Percentiles rank a stretch among this genome's conserved stretches.
These are phyloP conservation scores for Chondrosia reniformis DNA, from an alignment of 37 sponge, comb jelly and placozoan genomes.

Conservation along the genomic window DNA sequence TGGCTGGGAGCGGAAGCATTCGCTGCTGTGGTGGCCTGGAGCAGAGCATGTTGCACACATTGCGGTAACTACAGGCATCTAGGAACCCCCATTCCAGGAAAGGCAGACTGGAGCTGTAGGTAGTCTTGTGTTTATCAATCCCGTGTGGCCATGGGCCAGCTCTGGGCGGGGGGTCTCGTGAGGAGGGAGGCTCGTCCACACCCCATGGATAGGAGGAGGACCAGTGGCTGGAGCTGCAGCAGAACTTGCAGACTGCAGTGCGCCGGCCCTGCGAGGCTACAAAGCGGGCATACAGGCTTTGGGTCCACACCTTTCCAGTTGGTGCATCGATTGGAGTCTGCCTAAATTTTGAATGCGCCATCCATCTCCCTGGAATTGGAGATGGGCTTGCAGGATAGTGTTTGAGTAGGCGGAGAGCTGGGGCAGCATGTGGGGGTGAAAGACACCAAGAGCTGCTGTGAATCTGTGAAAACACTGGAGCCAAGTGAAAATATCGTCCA, in stretches of 20 bases:
- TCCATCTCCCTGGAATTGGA: background rate
- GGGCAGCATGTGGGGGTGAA: background rate
- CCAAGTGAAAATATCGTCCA: background rate
- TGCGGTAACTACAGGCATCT: too few species aligned
- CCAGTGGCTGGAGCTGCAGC: background rate
- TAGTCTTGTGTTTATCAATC: too few species aligned
- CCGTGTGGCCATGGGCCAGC: too few species aligned
- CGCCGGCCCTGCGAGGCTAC: background rate
- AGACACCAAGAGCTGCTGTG: background rate
- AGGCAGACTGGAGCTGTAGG: too few species aligned
- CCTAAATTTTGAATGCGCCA: background rate
- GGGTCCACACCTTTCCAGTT: too few species aligned
- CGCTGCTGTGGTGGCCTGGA: too few species aligned
- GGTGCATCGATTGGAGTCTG: too few species aligned
- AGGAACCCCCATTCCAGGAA: too few species aligned
- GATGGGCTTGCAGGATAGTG: constrained; percentile 14
- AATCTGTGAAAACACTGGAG: background rate
- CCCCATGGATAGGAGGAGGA: background rate
- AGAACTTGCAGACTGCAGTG: background rate
- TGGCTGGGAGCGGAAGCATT: too few species aligned
- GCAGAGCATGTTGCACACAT: too few species aligned
- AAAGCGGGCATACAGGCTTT: background rate
- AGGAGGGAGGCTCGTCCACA: too few species aligned
- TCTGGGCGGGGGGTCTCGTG: too few species aligned
- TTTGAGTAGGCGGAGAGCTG: background rate